Evolutionary conservation across 2,888 invertebrate genomes (phyloP), one percentile per base, ranked within the genome.

Genomic region (Tinea pellionella): DNA sequence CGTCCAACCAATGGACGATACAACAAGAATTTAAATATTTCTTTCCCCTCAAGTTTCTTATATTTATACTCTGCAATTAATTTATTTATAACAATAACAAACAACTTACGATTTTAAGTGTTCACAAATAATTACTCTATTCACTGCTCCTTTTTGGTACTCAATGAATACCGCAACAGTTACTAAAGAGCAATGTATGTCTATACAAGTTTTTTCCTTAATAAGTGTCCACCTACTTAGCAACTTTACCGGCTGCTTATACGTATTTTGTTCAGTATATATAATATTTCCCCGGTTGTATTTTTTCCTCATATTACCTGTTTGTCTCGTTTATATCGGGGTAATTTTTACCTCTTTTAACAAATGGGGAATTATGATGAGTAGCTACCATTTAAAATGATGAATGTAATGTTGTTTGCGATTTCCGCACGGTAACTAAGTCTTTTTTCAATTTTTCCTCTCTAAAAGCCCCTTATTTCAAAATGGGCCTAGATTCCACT

Each of bases 251-350:
- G 37, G 47, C 47, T 16, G 42, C 4, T n/a, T n/a, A n/a, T 42
- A 6, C 42, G 42, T 42, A 42, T 42, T n/a, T n/a, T n/a, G n/a
- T n/a, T n/a, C 12, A 42, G 12, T 30, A 7, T 30, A 51, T 18
- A 12, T 51, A 7, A 24, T 16, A 53, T 19, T 53, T 24, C 24
- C 53, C 24, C 16, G 9, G 19, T 24, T 24, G 19, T 53, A 53
- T 53, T 53, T 53, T 53, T 53, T 53, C 53, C 53, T 53, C 18
- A 53, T 53, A 53, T 24, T 24, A 47, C 47, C 47, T 47, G 47
- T 47, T 47, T 47, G 15, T 47, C 47, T n/a, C 15, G 47, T 47
- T 47, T 47, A 15, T 16, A n/a, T 2, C 9, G 47, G 47, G 47
- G 47, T 47, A 47, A 47, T 47, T 47, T 15, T 47, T 16, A 47